Percentiles rank a stretch among this genome's conserved stretches.
phyloP scores from a whole-genome alignment of 2,113 vertebrate species.

The Notechis scutatus region DNA sequence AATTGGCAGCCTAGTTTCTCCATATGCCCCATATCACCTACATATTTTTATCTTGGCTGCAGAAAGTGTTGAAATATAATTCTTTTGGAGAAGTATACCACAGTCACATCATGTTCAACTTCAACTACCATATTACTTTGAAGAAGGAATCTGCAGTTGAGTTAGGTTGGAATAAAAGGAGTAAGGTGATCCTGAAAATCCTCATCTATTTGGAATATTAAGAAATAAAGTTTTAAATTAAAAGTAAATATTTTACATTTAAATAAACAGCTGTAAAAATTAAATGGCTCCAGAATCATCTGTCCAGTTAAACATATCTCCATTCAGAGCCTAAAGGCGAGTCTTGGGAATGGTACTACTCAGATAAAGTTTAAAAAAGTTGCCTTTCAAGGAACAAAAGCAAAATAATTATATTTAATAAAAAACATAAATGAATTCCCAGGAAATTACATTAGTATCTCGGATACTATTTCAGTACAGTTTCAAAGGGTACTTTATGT shows the following conservation, averaged over 20 bases:
- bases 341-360: not conserved
- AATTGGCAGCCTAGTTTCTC: not conserved
- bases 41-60: not conserved
- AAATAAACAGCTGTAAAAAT: not conserved
- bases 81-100: not conserved
- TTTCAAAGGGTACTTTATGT: slow-evolving; percentile 16
- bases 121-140: not conserved
- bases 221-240: not conserved
- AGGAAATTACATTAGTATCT: slow-evolving; percentile 12
- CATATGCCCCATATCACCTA: not conserved
- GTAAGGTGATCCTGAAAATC: not conserved
- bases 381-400: not conserved
- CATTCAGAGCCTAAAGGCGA: not conserved
- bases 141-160: not conserved
- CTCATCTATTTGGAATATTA: not conserved
- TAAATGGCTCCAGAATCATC: not conserved
- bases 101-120: not conserved
- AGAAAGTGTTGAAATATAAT: not conserved
- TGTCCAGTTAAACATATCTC: not conserved
- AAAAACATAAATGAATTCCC: not conserved
- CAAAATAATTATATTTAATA: slow-evolving; percentile 2
- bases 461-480: not conserved
- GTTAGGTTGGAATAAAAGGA: not conserved
- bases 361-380: not conserved
- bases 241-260: not conserved